Conservation (phyloP, 2,797 vertebrate species). For the Esox lucius region DNA sequence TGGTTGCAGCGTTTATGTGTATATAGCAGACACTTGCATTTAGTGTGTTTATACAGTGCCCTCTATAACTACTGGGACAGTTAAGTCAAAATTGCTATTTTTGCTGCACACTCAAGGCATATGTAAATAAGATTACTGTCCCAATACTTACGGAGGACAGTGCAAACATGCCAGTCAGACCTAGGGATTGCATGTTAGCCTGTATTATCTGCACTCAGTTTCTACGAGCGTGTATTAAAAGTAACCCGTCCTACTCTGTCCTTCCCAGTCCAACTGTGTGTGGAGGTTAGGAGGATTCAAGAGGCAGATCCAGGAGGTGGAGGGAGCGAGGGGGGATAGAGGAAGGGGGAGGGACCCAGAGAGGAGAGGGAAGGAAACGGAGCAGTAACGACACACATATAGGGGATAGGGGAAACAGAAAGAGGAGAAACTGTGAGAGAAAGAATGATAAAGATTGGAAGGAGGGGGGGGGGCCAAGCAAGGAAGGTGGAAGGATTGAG, state of each 20-base stretch:
- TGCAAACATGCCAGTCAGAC: too few species aligned
- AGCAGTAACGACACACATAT: neutral
- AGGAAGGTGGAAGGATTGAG: neutral
- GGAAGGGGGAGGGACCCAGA: neutral
- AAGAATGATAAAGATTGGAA: neutral
- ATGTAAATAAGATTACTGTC: too few species aligned
- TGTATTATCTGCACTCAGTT: neutral
- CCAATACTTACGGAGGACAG: too few species aligned
- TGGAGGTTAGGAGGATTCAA: too few species aligned
- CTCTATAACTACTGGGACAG: too few species aligned
- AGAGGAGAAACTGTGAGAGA: neutral
- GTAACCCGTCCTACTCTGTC: neutral
- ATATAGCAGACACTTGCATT: neutral
- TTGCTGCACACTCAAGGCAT: too few species aligned
- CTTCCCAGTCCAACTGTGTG: too few species aligned
- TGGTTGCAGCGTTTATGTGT: slow-evolving; percentile 44
- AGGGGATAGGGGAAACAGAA: neutral
- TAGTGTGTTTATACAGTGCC: neutral
- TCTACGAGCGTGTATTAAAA: too few species aligned
- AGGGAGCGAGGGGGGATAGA: neutral
- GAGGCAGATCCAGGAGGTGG: neutral
- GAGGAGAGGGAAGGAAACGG: neutral
- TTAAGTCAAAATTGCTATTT: too few species aligned
- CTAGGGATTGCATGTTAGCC: neutral
- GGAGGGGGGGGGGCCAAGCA: neutral